Conservation (phyloP, 2,113 vertebrate genomes). For the Limnothrissa miodon region DNA sequence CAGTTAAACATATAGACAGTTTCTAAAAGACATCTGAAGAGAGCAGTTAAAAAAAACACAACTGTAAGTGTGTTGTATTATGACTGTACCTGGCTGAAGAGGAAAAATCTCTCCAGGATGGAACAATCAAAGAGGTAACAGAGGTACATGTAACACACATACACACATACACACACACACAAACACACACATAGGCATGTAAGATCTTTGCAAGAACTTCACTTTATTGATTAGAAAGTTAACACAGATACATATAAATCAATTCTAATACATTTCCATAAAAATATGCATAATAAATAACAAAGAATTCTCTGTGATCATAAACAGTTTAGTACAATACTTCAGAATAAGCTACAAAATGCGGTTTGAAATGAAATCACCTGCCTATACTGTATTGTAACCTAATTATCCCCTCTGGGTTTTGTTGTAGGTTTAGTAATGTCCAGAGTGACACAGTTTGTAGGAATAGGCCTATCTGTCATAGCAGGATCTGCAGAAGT, state of each 20-base stretch:
- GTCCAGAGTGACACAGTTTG: slow-evolving; percentile 32
- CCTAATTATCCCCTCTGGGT: slow-evolving; percentile 17
- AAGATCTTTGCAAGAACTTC: neutral
- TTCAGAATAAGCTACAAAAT: neutral
- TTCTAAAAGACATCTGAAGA: no score
- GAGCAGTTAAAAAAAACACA: no score
- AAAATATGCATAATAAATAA: neutral
- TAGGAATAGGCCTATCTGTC: neutral
- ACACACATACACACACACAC: neutral
- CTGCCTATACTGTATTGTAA: neutral
- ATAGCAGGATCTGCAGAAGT: neutral
- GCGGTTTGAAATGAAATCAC: neutral
- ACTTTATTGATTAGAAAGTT: neutral
- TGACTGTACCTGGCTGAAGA: neutral
- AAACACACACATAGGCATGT: no score
- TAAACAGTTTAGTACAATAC: neutral
- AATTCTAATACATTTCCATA: neutral
- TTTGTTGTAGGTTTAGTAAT: slow-evolving; percentile 6
- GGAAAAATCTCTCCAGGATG: neutral
- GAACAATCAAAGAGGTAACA: neutral
- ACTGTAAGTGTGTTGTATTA: neutral
- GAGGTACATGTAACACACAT: no score
- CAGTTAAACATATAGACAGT: no score
- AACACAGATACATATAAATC: neutral
- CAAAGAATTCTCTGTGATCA: neutral